phyloP scores from a whole-genome alignment of 2,888 invertebrate genomes.

The Parasteatoda lunata region DNA sequence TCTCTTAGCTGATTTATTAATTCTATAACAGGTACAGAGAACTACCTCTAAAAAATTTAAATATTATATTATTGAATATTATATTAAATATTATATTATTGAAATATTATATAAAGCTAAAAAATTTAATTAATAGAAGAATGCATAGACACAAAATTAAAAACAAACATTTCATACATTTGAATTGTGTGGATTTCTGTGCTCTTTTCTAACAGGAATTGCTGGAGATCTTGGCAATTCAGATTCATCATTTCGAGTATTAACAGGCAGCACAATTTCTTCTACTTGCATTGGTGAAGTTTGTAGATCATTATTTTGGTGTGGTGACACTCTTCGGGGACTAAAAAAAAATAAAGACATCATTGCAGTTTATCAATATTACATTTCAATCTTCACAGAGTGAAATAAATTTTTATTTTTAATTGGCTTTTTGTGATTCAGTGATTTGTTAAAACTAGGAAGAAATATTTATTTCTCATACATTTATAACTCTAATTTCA shows the following conservation, averaged over 20 bases:
- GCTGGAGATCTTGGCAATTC: conserved; percentile 66
- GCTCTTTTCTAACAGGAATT: conserved; percentile 62
- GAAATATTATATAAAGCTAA: not conserved
- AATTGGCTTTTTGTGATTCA: too few species aligned
- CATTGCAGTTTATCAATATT: not conserved
- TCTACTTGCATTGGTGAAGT: conserved; percentile 40
- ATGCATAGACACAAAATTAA: too few species aligned
- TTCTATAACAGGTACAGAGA: not conserved
- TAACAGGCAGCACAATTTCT: conserved; percentile 46
- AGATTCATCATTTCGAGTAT: conserved; percentile 10
- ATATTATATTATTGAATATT: not conserved
- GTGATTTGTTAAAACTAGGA: too few species aligned
- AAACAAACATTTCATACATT: conserved; percentile 7
- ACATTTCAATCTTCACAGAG: not conserved
- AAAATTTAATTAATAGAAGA: not conserved
- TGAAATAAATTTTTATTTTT: too few species aligned
- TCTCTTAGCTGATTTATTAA: conserved; percentile 18
- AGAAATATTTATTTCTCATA: too few species aligned
- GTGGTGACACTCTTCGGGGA: conserved; percentile 53
- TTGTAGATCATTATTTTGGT: conserved; percentile 43
- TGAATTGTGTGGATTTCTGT: conserved; percentile 11
- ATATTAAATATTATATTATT: not conserved
- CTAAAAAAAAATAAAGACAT: conserved; percentile 22
- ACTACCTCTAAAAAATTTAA: conserved; percentile 32
- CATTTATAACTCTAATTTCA: too few species aligned